Percentiles rank a stretch among this genome's conserved stretches.
Conservation (phyloP, 2,797 vertebrate genomes). For the Melanotaenia trifasciata region DNA sequence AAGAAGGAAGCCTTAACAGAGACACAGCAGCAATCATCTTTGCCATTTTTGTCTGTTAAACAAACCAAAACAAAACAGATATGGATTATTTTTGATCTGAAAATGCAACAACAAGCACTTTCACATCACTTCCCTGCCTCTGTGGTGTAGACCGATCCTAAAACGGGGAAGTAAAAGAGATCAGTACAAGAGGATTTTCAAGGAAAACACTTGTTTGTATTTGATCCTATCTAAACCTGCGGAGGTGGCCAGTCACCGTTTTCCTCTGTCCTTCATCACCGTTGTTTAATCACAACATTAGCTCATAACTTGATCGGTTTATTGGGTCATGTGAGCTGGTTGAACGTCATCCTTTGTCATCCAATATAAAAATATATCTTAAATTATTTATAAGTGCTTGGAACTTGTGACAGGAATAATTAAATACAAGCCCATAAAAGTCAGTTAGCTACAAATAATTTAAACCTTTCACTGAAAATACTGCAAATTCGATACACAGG, state of each 20-base stretch:
- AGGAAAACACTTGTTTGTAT: too few relatives aligned
- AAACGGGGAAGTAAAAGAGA: constrained; percentile 17
- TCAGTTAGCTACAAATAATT: too few relatives aligned
- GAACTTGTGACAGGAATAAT: too few relatives aligned
- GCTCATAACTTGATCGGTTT: too few relatives aligned
- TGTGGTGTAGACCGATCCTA: neutral
- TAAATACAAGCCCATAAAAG: too few relatives aligned
- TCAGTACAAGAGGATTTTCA: neutral
- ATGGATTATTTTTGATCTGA: constrained; percentile 18
- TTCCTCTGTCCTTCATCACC: neutral
- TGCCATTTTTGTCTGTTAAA: neutral
- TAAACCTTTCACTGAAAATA: too few relatives aligned
- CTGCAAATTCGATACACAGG: too few relatives aligned
- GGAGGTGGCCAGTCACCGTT: neutral
- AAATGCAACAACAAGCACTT: constrained; percentile 17
- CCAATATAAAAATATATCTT: too few relatives aligned
- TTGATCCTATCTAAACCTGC: neutral
- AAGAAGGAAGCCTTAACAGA: neutral
- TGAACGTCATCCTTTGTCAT: too few relatives aligned
- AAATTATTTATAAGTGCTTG: too few relatives aligned
- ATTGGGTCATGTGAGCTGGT: too few relatives aligned
- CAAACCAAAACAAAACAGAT: neutral
- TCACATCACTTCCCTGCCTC: constrained; percentile 21
- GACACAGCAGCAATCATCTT: neutral
- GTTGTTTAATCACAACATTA: neutral